Base-by-base conservation (phyloP, 64 coral and sea anemone genomes). In the Anthopleura sola region DNA sequence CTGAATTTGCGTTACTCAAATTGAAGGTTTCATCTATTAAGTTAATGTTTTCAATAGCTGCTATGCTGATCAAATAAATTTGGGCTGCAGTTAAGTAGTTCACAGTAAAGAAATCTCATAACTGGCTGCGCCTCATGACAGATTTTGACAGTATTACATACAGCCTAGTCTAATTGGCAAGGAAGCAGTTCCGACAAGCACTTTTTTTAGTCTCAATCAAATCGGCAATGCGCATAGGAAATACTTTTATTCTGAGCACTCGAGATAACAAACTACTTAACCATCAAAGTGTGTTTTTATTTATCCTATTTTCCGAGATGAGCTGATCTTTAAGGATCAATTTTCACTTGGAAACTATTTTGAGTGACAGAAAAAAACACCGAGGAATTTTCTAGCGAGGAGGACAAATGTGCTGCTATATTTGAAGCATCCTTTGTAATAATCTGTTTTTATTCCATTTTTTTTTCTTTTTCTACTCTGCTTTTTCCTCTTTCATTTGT, bases 271-370 rank as follows among this genome's bases (percentile, higher is more conserved):
- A 71, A 71, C 66, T 71, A 32, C 66, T 71, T 71, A 71, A 71
- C n/a, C 15, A 71, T 36, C 66, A 71, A 71, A 71, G 66, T 71
- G 12, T 62, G 66, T 29, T 71, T 32, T 71, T 71, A 69, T 69
- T 69, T 69, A 69, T 69, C 66, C 66, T 69, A 69, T 62, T 62
- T 62, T 23, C 58, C 20, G n/a, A 24, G 58, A 23, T 6, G 58
- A 62, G 58, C 29, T 69, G 29, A 69, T 69, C n/a, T 34, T 62
- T 34, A 71, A 71, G 66, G 66, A 71, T 34, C 66, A 34, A 34
- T 71, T 71, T 71, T 32, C n/a, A 34, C 29, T 71, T 32, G 58
- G 1, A 32, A 34, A 34, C 66, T 32, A 71, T 71, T 71, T 71
- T 71, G 29, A 71, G 62, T 29, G 62, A n/a, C n/a, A 23, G 24